Evolutionary conservation across 2,797 vertebrate species (phyloP).

Genomic region (Novumbra hubbsi): DNA sequence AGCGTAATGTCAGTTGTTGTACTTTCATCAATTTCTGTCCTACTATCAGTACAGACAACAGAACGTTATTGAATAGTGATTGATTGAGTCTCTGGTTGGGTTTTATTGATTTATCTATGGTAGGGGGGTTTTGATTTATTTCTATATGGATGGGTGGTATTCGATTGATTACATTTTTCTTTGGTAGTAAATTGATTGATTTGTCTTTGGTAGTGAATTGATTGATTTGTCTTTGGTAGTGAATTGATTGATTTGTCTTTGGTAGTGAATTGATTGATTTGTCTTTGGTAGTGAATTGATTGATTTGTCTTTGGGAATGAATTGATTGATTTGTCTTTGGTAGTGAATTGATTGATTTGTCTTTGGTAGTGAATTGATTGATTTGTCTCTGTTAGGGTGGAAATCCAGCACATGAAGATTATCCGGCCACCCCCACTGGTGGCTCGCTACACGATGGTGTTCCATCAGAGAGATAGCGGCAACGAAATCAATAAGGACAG

Average conservation of each 20-base stretch:
- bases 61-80: background rate
- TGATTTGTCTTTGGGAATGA: too few species aligned
- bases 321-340: too few species aligned
- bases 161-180: too few species aligned
- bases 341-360: too few species aligned
- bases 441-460: constrained; percentile 95
- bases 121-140: constrained; percentile 80
- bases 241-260: constrained; percentile 13
- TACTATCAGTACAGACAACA: background rate
- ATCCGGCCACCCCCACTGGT: constrained; percentile 78
- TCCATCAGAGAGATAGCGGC: constrained; percentile 89
- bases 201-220: too few species aligned
- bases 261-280: constrained; percentile 64
- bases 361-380: background rate
- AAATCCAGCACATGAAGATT: constrained; percentile 87
- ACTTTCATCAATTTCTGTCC: background rate
- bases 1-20: background rate
- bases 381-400: constrained; percentile 73
- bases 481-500: constrained; percentile 87
- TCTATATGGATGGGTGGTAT: too few species aligned
- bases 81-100: background rate
- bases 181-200: too few species aligned
- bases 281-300: constrained; percentile 73
- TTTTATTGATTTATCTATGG: constrained; percentile 16
- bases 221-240: too few species aligned